Conservation (phyloP, 2,888 invertebrate species). For the Ormyrus thymus region DNA sequence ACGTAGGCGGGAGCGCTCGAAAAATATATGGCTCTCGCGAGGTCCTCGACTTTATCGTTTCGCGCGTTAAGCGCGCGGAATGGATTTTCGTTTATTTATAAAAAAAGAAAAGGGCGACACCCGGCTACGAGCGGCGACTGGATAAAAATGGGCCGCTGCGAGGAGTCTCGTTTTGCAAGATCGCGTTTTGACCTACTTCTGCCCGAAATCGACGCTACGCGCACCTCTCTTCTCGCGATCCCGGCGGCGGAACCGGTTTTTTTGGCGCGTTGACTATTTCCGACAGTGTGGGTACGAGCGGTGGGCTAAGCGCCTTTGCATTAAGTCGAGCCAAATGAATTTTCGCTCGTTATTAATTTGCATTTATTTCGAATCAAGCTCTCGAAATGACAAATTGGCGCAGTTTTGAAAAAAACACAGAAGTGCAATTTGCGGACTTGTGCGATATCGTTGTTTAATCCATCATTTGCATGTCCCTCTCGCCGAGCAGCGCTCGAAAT, state of each 20-base stretch:
- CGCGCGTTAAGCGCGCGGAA: neutral
- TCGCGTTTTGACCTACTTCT: constrained; percentile 54
- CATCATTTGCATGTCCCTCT: too few species aligned
- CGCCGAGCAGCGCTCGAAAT: too few species aligned
- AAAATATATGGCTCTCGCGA: neutral
- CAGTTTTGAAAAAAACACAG: too few species aligned
- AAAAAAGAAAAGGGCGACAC: too few species aligned
- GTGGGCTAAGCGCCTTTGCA: neutral
- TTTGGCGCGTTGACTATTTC: constrained; percentile 29
- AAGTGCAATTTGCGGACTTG: too few species aligned
- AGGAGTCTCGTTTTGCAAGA: constrained; percentile 49
- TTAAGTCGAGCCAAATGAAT: too few species aligned
- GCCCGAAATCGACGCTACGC: constrained; percentile 30
- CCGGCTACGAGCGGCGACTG: neutral
- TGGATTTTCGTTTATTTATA: constrained; percentile 20
- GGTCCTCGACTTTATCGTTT: neutral
- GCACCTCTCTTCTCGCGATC: constrained; percentile 11
- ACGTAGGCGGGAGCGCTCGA: neutral
- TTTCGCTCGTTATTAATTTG: too few species aligned
- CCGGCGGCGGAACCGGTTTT: constrained; percentile 39
- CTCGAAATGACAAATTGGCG: too few species aligned
- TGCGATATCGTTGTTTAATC: too few species aligned
- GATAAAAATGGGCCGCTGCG: constrained; percentile 10
- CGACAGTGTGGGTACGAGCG: neutral
- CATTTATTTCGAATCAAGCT: too few species aligned